Conservation (phyloP, 2,797 vertebrate species). For the Myripristis jacobus region DNA sequence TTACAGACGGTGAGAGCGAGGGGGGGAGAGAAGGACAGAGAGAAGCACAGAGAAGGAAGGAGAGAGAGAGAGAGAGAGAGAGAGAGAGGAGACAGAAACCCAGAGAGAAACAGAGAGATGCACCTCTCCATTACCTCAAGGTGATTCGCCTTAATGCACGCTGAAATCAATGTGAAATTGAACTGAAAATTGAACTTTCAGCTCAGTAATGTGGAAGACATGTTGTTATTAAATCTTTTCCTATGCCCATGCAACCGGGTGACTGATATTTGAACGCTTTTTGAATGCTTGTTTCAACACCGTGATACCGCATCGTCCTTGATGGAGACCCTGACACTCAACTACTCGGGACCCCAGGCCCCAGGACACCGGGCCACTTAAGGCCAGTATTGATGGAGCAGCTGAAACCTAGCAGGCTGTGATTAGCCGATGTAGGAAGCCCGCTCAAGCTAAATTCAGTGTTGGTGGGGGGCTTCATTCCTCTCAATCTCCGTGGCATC, state of each 20-base stretch:
- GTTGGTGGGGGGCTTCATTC: constrained; percentile 10
- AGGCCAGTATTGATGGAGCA: constrained; percentile 40
- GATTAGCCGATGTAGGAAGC: constrained; percentile 32
- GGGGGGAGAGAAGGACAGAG: too few species aligned
- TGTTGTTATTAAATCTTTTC: constrained; percentile 82
- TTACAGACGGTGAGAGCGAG: constrained; percentile 20
- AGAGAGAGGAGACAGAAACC: constrained; percentile 16
- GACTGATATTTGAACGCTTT: constrained; percentile 65
- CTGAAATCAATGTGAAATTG: constrained; percentile 84
- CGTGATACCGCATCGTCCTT: constrained; percentile 39
- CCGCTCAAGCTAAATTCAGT: constrained; percentile 12
- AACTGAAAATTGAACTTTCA: constrained; percentile 84
- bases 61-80: constrained; percentile 13
- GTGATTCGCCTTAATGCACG: constrained; percentile 83
- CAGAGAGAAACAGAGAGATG: constrained; percentile 30
- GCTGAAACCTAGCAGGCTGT: constrained; percentile 31
- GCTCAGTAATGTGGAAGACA: constrained; percentile 78
- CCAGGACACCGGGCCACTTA: constrained; percentile 21
- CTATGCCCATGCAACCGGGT: constrained; percentile 66
- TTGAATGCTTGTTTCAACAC: constrained; percentile 48
- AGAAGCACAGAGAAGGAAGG: too few species aligned
- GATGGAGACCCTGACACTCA: constrained; percentile 35
- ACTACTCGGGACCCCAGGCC: constrained; percentile 2
- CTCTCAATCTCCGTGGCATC: constrained; percentile 53
- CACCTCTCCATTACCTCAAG: constrained; percentile 81